These are phyloP conservation scores for Anableps anableps DNA, from an alignment of 2,797 vertebrate genomes.

Conservation along the genomic window DNA sequence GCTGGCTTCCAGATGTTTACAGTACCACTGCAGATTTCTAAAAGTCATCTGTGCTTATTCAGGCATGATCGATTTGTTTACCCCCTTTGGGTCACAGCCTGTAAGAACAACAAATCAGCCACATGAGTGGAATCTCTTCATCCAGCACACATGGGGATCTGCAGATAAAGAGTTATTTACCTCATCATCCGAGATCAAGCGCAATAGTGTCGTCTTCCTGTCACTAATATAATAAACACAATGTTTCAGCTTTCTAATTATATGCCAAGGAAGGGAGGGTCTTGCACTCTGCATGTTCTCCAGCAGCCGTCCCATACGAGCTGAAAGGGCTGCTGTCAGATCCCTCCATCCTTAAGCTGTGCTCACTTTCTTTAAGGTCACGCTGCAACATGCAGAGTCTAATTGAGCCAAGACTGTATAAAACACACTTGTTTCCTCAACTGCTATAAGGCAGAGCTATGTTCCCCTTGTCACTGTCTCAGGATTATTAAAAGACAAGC, in stretches of 20 bases:
- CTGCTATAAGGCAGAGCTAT: constrained; percentile 12
- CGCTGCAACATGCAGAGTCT: constrained; percentile 1
- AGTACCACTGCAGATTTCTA: constrained; percentile 4
- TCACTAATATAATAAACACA: constrained; percentile 43
- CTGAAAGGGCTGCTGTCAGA: constrained; percentile 43
- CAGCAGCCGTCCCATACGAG: constrained; percentile 28
- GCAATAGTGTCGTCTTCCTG: constrained; percentile 1
- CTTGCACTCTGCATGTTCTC: constrained; percentile 36
- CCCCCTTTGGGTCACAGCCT: constrained; percentile 52
- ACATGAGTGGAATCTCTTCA: constrained; percentile 46
- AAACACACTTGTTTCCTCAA: constrained; percentile 28
- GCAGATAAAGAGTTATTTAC: constrained; percentile 20
- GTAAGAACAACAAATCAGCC: constrained; percentile 47
- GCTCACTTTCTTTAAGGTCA: constrained; percentile 33
- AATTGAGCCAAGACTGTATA: constrained; percentile 1
- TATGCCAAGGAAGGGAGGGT: constrained; percentile 25
- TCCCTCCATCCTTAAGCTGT: constrained; percentile 34
- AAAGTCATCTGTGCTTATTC: constrained; percentile 37
- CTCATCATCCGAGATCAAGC: constrained; percentile 17
- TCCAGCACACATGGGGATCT: constrained; percentile 44
- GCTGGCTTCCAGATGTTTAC: constrained; percentile 64
- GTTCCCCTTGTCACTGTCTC: constrained; percentile 15
- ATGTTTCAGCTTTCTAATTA: constrained; percentile 50
- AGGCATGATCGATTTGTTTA: constrained; percentile 61
- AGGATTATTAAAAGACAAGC: constrained; percentile 26